Evolutionary conservation across 2,797 vertebrate genomes (phyloP).

Genomic region (Bucorvus abyssinicus): DNA sequence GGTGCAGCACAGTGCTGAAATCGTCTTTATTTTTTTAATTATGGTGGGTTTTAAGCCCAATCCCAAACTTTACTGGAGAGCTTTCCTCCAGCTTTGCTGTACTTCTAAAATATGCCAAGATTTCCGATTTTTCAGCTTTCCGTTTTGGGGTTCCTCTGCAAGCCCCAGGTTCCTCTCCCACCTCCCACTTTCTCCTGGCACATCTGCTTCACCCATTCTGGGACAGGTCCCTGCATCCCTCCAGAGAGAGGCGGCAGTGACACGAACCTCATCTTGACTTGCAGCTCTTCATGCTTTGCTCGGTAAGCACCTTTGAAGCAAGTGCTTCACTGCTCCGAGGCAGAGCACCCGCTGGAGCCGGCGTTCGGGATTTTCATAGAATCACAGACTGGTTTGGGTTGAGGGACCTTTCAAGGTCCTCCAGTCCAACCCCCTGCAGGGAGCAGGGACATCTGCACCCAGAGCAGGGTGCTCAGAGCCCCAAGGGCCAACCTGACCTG

Average conservation of each 20-base stretch:
- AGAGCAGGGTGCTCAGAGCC: not conserved
- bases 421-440: no score
- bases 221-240: fast-evolving
- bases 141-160: not conserved
- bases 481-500: no score
- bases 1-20: not conserved
- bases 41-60: not conserved
- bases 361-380: no score
- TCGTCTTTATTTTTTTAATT: not conserved
- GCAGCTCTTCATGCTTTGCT: fast-evolving
- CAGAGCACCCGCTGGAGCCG: fast-evolving
- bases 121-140: not conserved
- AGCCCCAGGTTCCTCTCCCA: fast-evolving
- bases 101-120: no score
- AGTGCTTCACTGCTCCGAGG: fast-evolving
- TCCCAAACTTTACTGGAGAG: not conserved
- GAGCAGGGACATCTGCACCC: no score
- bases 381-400: no score
- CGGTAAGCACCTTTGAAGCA: not conserved
- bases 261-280: not conserved
- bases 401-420: no score
- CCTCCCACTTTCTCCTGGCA: fast-evolving
- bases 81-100: no score
- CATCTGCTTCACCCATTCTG: not conserved
- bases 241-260: fast-evolving